These are phyloP conservation scores for Spinibarbus caldwelli DNA, from an alignment of 2,797 vertebrate species.

Conservation along the genomic window DNA sequence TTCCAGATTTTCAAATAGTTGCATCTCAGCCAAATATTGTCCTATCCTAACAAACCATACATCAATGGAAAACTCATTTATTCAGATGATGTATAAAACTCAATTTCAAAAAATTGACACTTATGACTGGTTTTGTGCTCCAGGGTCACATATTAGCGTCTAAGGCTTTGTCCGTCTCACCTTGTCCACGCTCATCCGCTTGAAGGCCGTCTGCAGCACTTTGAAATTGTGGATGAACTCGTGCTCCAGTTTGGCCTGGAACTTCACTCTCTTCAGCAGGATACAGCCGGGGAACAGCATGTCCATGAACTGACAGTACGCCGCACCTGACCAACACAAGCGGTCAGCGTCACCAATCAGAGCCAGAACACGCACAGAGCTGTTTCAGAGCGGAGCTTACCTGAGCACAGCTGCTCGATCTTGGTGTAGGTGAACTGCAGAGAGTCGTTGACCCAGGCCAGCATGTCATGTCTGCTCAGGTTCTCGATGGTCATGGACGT, in stretches of 20 bases:
- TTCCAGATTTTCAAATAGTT: too few relatives aligned
- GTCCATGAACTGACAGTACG: constrained; percentile 99
- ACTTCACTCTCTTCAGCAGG: constrained; percentile 93
- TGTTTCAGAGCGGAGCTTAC: constrained; percentile 66
- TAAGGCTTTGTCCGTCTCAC: constrained; percentile 66
- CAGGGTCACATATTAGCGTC: too few relatives aligned
- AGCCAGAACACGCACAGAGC: background rate
- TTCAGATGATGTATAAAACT: too few relatives aligned
- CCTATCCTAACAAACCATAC: too few relatives aligned
- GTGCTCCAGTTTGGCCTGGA: constrained; percentile 92
- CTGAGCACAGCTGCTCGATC: constrained; percentile 94
- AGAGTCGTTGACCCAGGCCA: constrained; percentile 97
- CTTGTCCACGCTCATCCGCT: constrained; percentile 96
- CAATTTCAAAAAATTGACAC: too few relatives aligned
- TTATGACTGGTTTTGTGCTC: too few relatives aligned
- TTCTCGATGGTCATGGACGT: constrained; percentile 96
- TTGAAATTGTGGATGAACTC: constrained; percentile 98
- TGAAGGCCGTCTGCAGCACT: constrained; percentile 94
- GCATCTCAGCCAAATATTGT: too few relatives aligned
- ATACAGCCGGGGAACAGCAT: constrained; percentile 96
- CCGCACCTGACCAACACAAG: constrained; percentile 76
- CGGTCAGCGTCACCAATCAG: background rate
- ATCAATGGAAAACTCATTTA: too few relatives aligned
- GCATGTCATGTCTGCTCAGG: constrained; percentile 97
- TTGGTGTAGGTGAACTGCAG: constrained; percentile 93